Evolutionary conservation across 1,140 invertebrate genomes (phyloP).

Genomic region (Sipha flava): DNA sequence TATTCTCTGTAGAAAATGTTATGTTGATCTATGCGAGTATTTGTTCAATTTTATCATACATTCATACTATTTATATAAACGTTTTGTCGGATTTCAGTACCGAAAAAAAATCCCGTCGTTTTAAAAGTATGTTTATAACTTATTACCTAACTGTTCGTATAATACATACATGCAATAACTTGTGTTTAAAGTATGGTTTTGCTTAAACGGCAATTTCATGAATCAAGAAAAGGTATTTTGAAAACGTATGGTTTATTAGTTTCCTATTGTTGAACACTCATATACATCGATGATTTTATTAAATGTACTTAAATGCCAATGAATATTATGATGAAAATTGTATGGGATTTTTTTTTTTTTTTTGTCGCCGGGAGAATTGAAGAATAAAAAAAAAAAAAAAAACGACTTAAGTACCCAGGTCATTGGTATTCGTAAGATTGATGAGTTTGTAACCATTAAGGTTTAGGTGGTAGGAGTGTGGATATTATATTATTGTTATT

Average conservation of each 20-base stretch:
- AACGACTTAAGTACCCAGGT: not conserved
- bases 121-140: too few species aligned
- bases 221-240: not conserved
- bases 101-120: too few species aligned
- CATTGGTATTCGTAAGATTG: not conserved
- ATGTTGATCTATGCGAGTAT: too few species aligned
- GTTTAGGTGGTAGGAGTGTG: not conserved
- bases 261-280: not conserved
- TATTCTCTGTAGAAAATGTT: too few species aligned
- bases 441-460: slow-evolving; percentile 13
- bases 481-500: not conserved
- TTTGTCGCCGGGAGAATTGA: not conserved
- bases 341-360: not conserved
- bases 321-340: not conserved
- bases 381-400: not conserved
- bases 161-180: not conserved
- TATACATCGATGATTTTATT: not conserved
- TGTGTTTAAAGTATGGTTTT: not conserved
- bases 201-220: not conserved
- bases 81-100: too few species aligned
- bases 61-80: too few species aligned
- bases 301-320: not conserved
- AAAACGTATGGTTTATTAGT: not conserved
- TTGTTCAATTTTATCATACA: too few species aligned
- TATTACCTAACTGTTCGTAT: too few species aligned